These are phyloP conservation scores for Sebastes hubbsi DNA, from an alignment of 2,797 vertebrate species.

Conservation along the genomic window DNA sequence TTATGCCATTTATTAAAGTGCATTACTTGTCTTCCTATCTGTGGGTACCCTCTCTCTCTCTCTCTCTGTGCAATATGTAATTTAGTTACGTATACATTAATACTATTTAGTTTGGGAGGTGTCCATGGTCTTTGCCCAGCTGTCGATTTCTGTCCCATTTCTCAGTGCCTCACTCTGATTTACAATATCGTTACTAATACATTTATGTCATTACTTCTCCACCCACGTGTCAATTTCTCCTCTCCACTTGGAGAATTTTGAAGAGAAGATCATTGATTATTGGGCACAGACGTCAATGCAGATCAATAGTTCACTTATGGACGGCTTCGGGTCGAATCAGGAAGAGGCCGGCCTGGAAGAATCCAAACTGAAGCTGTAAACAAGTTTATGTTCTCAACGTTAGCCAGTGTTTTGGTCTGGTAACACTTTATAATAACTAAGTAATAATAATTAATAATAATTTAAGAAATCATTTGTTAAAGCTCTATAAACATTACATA, in stretches of 20 bases:
- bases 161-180: slow-evolving; percentile 2
- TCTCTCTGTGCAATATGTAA: not conserved
- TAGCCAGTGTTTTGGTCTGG: no score
- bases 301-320: slow-evolving; percentile 42
- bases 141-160: slow-evolving; percentile 8
- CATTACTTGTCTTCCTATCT: not conserved
- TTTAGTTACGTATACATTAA: slow-evolving; percentile 18
- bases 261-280: slow-evolving; percentile 46
- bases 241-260: slow-evolving; percentile 3
- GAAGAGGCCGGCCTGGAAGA: not conserved
- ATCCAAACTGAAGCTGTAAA: not conserved
- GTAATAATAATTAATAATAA: no score
- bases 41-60: not conserved
- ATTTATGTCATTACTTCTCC: slow-evolving; percentile 29
- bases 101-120: slow-evolving; percentile 5
- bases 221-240: slow-evolving; percentile 16
- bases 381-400: not conserved
- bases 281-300: slow-evolving; percentile 12
- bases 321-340: not conserved
- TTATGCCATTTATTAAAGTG: not conserved
- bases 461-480: no score
- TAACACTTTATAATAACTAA: no score
- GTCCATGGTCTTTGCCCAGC: not conserved
- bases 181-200: slow-evolving; percentile 35
- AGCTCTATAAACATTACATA: no score